Conservation (phyloP, 2,888 invertebrate genomes). For the Bibio marci region DNA sequence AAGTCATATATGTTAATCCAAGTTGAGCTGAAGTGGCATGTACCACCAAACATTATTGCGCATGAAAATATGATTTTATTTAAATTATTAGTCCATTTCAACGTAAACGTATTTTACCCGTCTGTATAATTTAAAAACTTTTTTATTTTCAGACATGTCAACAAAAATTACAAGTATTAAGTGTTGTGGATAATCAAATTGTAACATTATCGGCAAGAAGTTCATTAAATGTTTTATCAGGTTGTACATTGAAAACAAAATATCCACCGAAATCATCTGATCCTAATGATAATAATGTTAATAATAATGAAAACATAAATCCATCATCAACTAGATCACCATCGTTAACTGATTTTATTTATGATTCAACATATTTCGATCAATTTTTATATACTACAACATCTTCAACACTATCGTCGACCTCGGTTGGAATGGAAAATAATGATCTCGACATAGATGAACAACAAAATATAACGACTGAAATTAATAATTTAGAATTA, state of each 20-base stretch:
- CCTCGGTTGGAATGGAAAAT: conserved; percentile 7
- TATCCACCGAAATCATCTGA: background rate
- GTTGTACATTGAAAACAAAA: conserved; percentile 32
- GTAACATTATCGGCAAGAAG: conserved; percentile 50
- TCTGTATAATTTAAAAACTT: too few species aligned
- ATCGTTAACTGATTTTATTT: background rate
- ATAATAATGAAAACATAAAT: background rate
- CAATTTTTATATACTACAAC: conserved; percentile 31
- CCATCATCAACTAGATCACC: background rate
- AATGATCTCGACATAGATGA: background rate
- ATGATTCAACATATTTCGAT: conserved; percentile 27
- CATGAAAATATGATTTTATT: too few species aligned
- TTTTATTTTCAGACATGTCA: conserved; percentile 64
- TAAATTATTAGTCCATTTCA: too few species aligned
- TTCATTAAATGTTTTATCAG: conserved; percentile 39
- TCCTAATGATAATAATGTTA: background rate
- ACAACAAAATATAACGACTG: background rate
- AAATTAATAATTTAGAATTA: background rate
- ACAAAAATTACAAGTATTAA: conserved; percentile 53
- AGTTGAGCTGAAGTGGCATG: too few species aligned
- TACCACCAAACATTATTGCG: too few species aligned
- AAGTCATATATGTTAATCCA: too few species aligned
- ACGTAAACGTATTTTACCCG: too few species aligned
- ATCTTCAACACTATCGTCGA: conserved; percentile 15
- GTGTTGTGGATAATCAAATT: conserved; percentile 57